Evolutionary conservation across 92 coral and sea anemone species (phyloP).

Genomic region (Scolanthus callimorphus): DNA sequence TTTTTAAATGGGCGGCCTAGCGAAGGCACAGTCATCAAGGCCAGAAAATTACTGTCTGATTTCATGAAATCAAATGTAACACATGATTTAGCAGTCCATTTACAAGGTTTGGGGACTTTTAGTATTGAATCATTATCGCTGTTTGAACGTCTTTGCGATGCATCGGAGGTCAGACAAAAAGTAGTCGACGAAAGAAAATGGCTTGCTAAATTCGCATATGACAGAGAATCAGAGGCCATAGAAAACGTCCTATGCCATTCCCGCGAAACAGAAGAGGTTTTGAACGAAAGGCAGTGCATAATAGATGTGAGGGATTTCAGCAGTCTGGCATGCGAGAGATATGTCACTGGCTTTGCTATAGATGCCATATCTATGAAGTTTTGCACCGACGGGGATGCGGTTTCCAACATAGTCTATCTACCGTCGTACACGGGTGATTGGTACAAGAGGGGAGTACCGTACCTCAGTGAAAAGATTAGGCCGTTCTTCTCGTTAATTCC

Average conservation of each 20-base stretch:
- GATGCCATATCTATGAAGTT: constrained; percentile 13
- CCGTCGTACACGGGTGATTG: constrained; percentile 18
- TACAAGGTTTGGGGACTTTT: constrained; percentile 9
- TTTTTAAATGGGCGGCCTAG: constrained; percentile 16
- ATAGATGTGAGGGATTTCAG: constrained; percentile 31
- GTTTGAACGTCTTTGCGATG: constrained; percentile 9
- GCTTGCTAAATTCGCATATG: neutral
- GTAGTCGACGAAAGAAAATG: constrained; percentile 18
- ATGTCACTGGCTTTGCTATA: constrained; percentile 28
- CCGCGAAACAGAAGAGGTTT: constrained; percentile 9
- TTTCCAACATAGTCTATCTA: neutral
- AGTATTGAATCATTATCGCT: constrained; percentile 2
- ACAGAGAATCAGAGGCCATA: neutral
- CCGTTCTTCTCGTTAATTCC: neutral
- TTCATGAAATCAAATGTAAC: neutral
- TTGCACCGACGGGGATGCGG: neutral
- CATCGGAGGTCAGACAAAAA: neutral
- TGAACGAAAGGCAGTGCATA: constrained; percentile 11
- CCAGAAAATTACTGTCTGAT: constrained; percentile 6
- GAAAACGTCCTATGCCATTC: constrained; percentile 7
- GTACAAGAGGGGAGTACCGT: constrained; percentile 10
- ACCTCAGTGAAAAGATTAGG: constrained; percentile 1
- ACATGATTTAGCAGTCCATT: neutral
- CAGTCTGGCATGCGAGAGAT: constrained; percentile 31
- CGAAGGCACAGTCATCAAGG: constrained; percentile 11